Percentiles rank a stretch among this genome's conserved stretches.
These are phyloP conservation scores for Caenorhabditis uteleia DNA, from an alignment of 2,888 invertebrate species.

Conservation along the genomic window DNA sequence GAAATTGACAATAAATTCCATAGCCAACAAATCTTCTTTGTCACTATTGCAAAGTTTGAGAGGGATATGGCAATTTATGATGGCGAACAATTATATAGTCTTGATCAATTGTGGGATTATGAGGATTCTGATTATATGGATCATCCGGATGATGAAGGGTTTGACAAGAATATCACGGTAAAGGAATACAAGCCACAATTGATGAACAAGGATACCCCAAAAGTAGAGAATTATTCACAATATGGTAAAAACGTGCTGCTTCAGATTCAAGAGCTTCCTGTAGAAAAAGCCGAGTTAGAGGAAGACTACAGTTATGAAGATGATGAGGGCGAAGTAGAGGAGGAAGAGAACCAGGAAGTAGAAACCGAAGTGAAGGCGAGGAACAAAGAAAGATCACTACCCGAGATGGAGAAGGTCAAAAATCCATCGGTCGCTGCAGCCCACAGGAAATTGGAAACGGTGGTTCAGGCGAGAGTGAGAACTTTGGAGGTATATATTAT, in stretches of 20 bases:
- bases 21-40: constrained; percentile 14
- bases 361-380: not conserved
- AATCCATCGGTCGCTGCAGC: too few species aligned
- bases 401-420: too few species aligned
- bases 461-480: not conserved
- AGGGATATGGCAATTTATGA: constrained; percentile 13
- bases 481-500: not conserved
- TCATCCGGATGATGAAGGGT: too few species aligned
- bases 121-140: constrained; percentile 56
- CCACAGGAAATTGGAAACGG: not conserved
- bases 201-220: too few species aligned
- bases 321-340: not conserved
- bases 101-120: constrained; percentile 77
- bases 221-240: too few species aligned
- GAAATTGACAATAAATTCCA: constrained; percentile 11
- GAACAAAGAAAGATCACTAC: too few species aligned
- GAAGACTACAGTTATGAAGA: not conserved
- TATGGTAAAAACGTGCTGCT: too few species aligned
- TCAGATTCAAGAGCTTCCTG: too few species aligned
- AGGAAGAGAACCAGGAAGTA: not conserved
- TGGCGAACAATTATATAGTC: constrained; percentile 10
- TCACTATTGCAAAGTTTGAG: constrained; percentile 11
- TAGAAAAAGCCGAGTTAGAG: too few species aligned
- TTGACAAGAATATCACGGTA: not conserved
- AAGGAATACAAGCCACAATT: too few species aligned